Evolutionary conservation across 2,888 invertebrate genomes (phyloP), one percentile per base, ranked within the genome.

Genomic region (Eilema caniola): DNA sequence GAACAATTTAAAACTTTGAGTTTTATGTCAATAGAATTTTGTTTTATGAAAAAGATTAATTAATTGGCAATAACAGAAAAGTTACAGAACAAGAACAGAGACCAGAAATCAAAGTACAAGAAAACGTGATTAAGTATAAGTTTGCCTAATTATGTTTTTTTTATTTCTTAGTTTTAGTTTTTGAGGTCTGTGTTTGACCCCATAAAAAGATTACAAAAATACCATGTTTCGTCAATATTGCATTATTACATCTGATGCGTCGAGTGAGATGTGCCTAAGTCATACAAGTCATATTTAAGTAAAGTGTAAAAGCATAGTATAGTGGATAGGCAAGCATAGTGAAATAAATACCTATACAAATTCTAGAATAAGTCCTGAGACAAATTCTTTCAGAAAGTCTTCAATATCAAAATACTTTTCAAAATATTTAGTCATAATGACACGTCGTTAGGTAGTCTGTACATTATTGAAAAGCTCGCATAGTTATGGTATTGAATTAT

Each of bases 401-500:
- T 76, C 72, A 71, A 76, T 79, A 31, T 74, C 57, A 69, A 78
- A 83, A 79, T 81, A 81, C 73, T 75, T 81, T 68, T 62, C 47
- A 60, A 71, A 79, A 78, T 78, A 81, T 83, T 83, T 72, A 71
- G 70, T 76, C 74, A 78, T 83, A 85, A 86, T 81, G 84, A 80
- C 77, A 76, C 73, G 75, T 87, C 85, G 80, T 86, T 84, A 88
- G 71, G 77, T 72, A 62, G 80, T 74, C 77, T 80, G 74, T 74
- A 74, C 72, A 83, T 83, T 80, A 84, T 80, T 75, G 84, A 85
- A 84, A 84, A 82, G 85, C 80, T 80, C 83, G 89, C 92, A 94
- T 94, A 93, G 91, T 90, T 93, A 85, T 86, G 91, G 86, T 93
- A 94, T 94, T 93, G 92, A 94, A 93, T 91, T 94, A 94, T 94